These are phyloP conservation scores for Lasioglossum lativentre DNA, from an alignment of 2,888 invertebrate genomes.

Conservation along the genomic window DNA sequence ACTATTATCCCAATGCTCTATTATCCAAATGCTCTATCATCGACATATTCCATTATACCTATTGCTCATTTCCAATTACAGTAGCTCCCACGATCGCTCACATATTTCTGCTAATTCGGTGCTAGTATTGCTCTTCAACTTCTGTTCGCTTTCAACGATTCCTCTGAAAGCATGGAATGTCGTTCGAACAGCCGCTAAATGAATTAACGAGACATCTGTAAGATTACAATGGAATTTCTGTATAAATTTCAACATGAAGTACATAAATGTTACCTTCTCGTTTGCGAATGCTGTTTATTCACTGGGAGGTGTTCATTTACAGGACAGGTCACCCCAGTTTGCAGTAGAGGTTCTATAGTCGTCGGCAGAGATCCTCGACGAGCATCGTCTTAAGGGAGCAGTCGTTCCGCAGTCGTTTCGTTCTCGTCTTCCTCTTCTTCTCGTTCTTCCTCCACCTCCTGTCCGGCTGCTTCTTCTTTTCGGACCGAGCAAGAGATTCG, in stretches of 20 bases:
- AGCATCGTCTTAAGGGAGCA: constrained; percentile 50
- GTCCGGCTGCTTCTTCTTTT: constrained; percentile 63
- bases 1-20: background rate
- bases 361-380: constrained; percentile 7
- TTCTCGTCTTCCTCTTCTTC: constrained; percentile 43
- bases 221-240: too few species aligned
- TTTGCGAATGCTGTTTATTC: background rate
- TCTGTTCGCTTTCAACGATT: background rate
- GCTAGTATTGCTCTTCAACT: background rate
- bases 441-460: constrained; percentile 31
- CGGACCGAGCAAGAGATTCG: constrained; percentile 71
- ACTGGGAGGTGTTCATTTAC: background rate
- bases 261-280: background rate
- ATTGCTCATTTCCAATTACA: background rate
- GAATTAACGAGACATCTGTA: too few species aligned
- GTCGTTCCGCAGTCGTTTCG: constrained; percentile 42
- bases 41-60: background rate
- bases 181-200: too few species aligned
- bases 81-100: background rate
- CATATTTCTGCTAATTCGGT: background rate
- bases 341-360: background rate
- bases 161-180: too few species aligned
- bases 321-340: background rate
- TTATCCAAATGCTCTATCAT: background rate
- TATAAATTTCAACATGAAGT: background rate